Base-by-base conservation (phyloP, 2,797 vertebrate genomes). In the Platyrinchus mystaceus region DNA sequence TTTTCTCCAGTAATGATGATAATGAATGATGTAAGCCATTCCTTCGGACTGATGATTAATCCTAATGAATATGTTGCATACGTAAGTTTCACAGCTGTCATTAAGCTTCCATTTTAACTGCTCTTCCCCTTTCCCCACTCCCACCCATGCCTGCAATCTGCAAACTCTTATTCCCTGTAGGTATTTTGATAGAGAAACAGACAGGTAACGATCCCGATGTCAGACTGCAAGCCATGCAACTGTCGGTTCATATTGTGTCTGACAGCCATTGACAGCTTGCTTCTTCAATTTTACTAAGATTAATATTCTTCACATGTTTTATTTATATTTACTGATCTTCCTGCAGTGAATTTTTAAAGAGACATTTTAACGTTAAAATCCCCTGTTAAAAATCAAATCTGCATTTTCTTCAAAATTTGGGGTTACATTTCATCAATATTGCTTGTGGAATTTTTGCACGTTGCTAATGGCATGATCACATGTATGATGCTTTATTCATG, bases 251-350 rank as follows among this genome's bases (percentile, higher is more conserved):
- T 49, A 92, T 96, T 84, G 83, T 82, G 83, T 94, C 95, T 96
- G 95, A 96, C 87, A 96, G 96, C 63, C 94, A 95, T 95, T 96
- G 95, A 96, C 96, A 95, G 95, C 91, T 87, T 94, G 93, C 95
- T 95, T 91, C 93, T 96, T 94, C 95, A 96, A 90, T 94, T 96
- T 94, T 94, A 88, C 93, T 87, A 86, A 95, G 93, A 97, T 97
- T 96, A 96, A 96, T 96, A 97, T 96, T 92, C 85, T 86, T 95
- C 85, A 55, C 93, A 83, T 80, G 86, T 89, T 93, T 90, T 95
- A 90, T 96, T 96, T 96, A 78, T 96, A 67, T 96, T 96, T 96
- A 96, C 97, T 79, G 87, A 92, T 81, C 84, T 56, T 64, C 12
- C 68, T 37, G 84, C 49, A 64, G 78, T 22, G 78, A 95, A 81